A percentile compares a stretch with the other conserved stretches of the same genome.
Conservation (phyloP, 1,140 invertebrate genomes). For the Drosophila burlai region DNA sequence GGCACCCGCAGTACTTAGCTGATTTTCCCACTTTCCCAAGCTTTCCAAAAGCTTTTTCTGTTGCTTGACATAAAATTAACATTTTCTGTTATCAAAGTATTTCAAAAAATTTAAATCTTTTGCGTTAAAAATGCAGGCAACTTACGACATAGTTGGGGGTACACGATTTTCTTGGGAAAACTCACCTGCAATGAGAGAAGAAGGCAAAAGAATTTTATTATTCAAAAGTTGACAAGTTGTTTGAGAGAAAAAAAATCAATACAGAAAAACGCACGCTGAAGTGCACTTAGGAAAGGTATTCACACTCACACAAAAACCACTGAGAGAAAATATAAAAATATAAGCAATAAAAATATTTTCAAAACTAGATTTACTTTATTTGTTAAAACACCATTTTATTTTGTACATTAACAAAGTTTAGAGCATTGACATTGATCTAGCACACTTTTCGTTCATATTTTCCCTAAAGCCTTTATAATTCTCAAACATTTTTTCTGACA, state of each 20-base stretch:
- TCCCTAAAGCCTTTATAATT: not conserved
- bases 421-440: too few species aligned
- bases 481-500: fast-evolving
- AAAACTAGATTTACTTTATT: not conserved
- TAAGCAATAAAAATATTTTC: not conserved
- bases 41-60: conserved; percentile 37
- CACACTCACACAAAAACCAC: conserved; percentile 22
- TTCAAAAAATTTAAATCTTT: conserved; percentile 21
- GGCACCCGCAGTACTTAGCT: not conserved
- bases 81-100: conserved; percentile 14
- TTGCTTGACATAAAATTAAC: conserved; percentile 11
- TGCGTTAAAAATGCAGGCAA: not conserved
- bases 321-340: not conserved
- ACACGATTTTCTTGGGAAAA: conserved; percentile 37
- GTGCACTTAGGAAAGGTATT: conserved; percentile 53
- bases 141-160: conserved; percentile 49
- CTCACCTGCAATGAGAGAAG: conserved; percentile 68
- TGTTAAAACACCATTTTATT: not conserved
- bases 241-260: conserved; percentile 44
- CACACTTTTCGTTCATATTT: too few species aligned
- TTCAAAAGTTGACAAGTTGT: conserved; percentile 35
- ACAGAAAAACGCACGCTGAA: conserved; percentile 42
- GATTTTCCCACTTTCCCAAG: conserved; percentile 27
- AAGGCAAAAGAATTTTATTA: conserved; percentile 26
- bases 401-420: not conserved